Evolutionary conservation across 2,797 vertebrate species (phyloP).

Genomic region (Intellagama lesueurii): DNA sequence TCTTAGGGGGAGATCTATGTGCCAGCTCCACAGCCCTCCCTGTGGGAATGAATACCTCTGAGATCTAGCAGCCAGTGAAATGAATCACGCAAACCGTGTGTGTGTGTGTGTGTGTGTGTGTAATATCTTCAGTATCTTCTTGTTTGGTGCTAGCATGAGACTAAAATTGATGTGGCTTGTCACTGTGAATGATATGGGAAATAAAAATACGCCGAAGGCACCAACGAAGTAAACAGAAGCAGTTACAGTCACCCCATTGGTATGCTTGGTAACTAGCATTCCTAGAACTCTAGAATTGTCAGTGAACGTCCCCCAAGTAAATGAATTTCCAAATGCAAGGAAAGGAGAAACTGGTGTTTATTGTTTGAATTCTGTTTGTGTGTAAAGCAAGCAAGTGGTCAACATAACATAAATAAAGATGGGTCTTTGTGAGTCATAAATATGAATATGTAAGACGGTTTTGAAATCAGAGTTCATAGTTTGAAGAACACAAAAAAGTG

Average conservation of each 20-base stretch:
- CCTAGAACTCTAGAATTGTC: neutral
- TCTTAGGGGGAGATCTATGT: neutral
- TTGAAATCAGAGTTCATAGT: neutral
- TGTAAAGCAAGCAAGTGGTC: neutral
- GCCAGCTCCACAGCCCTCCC: neutral
- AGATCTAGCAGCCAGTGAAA: neutral
- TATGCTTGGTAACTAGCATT: neutral
- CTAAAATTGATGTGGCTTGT: neutral
- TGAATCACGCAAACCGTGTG: neutral
- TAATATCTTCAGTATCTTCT: accelerated
- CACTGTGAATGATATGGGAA: neutral
- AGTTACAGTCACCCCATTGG: neutral
- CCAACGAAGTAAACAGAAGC: neutral
- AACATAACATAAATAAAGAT: neutral
- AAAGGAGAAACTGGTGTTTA: accelerated
- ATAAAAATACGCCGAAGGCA: neutral
- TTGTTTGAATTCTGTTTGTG: accelerated
- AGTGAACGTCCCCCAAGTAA: neutral
- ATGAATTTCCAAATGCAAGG: neutral
- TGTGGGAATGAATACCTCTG: neutral
- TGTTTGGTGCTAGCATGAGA: neutral
- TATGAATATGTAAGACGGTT: neutral
- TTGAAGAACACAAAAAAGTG: neutral
- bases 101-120: neutral
- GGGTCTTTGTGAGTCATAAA: neutral